Evolutionary conservation across 2,113 vertebrate species (phyloP).

Genomic region (Pseudolaguvia tuberculata): DNA sequence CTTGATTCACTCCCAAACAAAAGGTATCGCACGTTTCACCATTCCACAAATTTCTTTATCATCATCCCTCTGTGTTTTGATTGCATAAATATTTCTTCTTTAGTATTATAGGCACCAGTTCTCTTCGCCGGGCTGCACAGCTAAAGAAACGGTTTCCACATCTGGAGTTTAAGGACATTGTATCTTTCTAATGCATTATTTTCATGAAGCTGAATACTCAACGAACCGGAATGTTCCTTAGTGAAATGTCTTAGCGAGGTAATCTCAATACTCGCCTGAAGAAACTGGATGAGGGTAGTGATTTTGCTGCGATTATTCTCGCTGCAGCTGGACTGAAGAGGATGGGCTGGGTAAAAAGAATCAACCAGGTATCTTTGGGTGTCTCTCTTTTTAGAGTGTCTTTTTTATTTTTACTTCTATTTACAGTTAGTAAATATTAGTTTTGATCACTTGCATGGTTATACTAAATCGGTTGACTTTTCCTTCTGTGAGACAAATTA

Average conservation of each 20-base stretch:
- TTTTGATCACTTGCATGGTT: too few relatives aligned
- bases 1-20: conserved; percentile 79
- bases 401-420: too few relatives aligned
- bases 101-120: conserved; percentile 92
- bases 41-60: not conserved
- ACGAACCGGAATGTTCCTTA: conserved; percentile 56
- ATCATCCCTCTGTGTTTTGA: not conserved
- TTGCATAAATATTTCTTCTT: not conserved
- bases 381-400: too few relatives aligned
- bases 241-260: conserved; percentile 73
- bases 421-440: too few relatives aligned
- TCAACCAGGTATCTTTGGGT: conserved; percentile 90
- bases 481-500: too few relatives aligned
- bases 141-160: conserved; percentile 88
- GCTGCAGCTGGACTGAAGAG: conserved; percentile 86
- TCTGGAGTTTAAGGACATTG: conserved; percentile 89
- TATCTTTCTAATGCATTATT: conserved; percentile 76
- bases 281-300: conserved; percentile 88
- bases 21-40: conserved; percentile 69
- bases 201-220: not conserved
- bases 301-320: conserved; percentile 88
- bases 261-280: conserved; percentile 93
- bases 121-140: conserved; percentile 89
- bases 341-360: conserved; percentile 90
- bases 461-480: too few relatives aligned